Conservation (phyloP, 2,797 vertebrate species). For the Danio jaintianensis region DNA sequence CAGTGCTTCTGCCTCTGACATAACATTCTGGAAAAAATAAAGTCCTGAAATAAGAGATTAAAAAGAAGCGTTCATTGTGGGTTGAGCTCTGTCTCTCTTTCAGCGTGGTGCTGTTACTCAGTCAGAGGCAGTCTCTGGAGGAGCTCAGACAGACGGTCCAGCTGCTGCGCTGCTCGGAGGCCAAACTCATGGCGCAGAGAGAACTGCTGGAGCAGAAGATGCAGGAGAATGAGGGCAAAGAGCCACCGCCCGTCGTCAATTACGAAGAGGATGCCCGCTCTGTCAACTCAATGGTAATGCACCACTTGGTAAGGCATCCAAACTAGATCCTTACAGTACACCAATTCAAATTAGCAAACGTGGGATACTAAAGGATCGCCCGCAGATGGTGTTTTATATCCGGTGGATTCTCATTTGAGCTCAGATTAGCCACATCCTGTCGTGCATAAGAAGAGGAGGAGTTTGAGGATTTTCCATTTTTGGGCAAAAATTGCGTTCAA, state of each 20-base stretch:
- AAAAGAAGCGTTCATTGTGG: constrained; percentile 28
- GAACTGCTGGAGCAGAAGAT: constrained; percentile 90
- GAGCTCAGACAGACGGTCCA: constrained; percentile 93
- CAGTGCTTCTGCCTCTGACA: constrained; percentile 1
- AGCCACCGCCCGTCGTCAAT: constrained; percentile 87
- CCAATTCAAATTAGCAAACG: not conserved
- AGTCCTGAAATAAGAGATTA: constrained; percentile 10
- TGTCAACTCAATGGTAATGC: constrained; percentile 89
- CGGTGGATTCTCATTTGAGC: not conserved
- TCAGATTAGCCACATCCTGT: not conserved
- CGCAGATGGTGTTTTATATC: not conserved
- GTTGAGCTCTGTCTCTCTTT: constrained; percentile 43
- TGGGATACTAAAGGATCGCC: too few species aligned
- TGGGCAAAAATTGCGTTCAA: too few species aligned
- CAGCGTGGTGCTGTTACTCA: constrained; percentile 90
- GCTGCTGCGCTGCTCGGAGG: constrained; percentile 87
- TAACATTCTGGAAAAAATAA: not conserved
- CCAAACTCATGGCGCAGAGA: constrained; percentile 89
- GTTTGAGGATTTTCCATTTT: not conserved
- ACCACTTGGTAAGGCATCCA: not conserved
- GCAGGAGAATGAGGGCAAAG: constrained; percentile 87
- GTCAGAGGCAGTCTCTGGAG: constrained; percentile 91
- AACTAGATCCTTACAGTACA: not conserved
- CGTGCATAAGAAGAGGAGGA: not conserved
- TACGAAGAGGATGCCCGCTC: constrained; percentile 95